Percentiles rank a stretch among this genome's conserved stretches.
These are phyloP conservation scores for Xylota segnis DNA, from an alignment of 2,888 invertebrate genomes.

Conservation along the genomic window DNA sequence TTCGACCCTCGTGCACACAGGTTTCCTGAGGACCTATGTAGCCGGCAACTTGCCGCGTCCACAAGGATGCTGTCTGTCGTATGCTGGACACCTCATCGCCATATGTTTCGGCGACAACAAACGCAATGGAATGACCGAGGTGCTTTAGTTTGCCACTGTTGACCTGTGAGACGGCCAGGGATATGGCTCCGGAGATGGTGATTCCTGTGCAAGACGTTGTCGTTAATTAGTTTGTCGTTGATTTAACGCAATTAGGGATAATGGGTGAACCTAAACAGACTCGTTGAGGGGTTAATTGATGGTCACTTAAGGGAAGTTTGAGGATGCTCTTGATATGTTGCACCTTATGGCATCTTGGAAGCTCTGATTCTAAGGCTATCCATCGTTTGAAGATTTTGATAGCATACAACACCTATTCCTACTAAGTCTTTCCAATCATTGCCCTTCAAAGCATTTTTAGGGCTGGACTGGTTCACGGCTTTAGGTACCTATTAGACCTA, in stretches of 20 bases:
- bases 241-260: background rate
- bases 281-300: background rate
- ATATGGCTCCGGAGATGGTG: slow-evolving; percentile 92
- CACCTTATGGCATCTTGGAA: too few relatives aligned
- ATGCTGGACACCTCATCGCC: slow-evolving; percentile 96
- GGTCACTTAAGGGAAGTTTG: too few relatives aligned
- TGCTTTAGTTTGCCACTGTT: slow-evolving; percentile 86
- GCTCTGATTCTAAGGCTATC: too few relatives aligned
- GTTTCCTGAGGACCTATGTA: slow-evolving; percentile 94
- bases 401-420: too few relatives aligned
- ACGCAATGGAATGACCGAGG: slow-evolving; percentile 90
- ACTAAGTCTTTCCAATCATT: too few relatives aligned
- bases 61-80: slow-evolving; percentile 92
- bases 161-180: slow-evolving; percentile 93
- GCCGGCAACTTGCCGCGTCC: slow-evolving; percentile 93
- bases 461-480: too few relatives aligned
- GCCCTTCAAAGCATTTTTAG: too few relatives aligned
- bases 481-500: too few relatives aligned
- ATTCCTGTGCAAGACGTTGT: slow-evolving; percentile 82
- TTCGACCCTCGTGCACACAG: slow-evolving; percentile 95
- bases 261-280: background rate
- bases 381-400: too few relatives aligned
- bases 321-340: too few relatives aligned
- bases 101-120: slow-evolving; percentile 94
- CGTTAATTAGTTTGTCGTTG: background rate